Base-by-base conservation (phyloP, 2,113 vertebrate species). In the Pristiophorus japonicus region DNA sequence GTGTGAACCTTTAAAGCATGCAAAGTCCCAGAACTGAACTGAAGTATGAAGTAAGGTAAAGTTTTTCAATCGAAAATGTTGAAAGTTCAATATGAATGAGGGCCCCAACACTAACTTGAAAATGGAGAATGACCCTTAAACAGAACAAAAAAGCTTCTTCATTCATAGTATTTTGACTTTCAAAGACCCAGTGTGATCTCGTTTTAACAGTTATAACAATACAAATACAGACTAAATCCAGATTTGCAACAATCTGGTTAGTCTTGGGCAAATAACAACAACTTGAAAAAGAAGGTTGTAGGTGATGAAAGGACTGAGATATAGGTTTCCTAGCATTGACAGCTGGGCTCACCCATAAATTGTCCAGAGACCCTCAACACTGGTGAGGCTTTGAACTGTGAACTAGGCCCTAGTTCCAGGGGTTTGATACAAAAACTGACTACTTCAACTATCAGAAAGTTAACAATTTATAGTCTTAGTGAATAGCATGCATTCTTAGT, bases 391-490 rank as follows among this genome's bases (percentile, higher is more conserved):
- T 51, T 94, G 66, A 70, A 70, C 93, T 47, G 34, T 4, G n/a
- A 24, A 70, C 20, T 47, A 70, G 65, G 47, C 42, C 27, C 42
- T 12, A 24, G 42, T 47, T 94, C 42, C 65, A 70, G 63, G 38
- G 38, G 38, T 24, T 66, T 94, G 92, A 42, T 94, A 20, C 27
- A 67, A 73, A 65, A 66, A 66, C 93, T 70, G 42, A 90, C 51
- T n/a, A 55, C 51, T 34, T 59, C 51, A 67, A 27, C 16, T 16
- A 24, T 94, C 93, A 94, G 66, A 94, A 70, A 70, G 45, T 67
- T 47, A 70, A 70, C 42, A 30, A 91, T 70, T 42, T 47, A 70
- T n/a, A 94, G 42, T 94, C 93, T 73, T 94, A 94, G 38, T 66
- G 38, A 42, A 45, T 94, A 65, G 62, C 63, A 94, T 67, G 91